Conservation (phyloP, 2,113 vertebrate species). For the Nothocercus nigrocapillus region DNA sequence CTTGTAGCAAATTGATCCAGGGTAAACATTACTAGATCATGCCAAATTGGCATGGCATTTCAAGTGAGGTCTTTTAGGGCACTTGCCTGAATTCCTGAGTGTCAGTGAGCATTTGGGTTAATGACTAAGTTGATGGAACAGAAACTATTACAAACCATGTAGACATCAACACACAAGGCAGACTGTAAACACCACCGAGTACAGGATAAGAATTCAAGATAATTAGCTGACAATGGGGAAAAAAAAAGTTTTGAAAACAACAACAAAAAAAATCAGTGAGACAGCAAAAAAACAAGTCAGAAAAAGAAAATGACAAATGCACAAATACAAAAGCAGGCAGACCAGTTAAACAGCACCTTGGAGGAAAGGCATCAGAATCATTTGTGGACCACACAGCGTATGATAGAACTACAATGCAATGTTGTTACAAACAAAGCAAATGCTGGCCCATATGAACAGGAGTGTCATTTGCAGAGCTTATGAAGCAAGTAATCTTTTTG, state of each 20-base stretch:
- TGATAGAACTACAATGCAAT: neutral
- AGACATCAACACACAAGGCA: neutral
- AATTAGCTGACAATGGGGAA: neutral
- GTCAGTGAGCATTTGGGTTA: neutral
- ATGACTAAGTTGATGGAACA: neutral
- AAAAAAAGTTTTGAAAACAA: neutral
- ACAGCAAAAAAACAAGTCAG: neutral
- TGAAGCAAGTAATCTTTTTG: constrained; percentile 61
- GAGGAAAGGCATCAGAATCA: neutral
- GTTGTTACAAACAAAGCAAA: constrained; percentile 13
- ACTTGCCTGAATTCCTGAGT: neutral
- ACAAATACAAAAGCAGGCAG: neutral
- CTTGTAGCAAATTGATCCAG: neutral
- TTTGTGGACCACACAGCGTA: neutral
- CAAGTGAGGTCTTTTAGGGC: neutral
- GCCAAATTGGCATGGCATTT: neutral
- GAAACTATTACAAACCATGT: neutral
- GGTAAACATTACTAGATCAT: neutral
- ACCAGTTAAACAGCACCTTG: neutral
- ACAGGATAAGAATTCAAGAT: neutral
- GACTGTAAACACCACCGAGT: neutral
- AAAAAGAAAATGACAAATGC: neutral
- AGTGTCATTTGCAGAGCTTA: constrained; percentile 47
- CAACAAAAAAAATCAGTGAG: neutral
- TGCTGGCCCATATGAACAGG: neutral